A percentile compares a stretch with the other conserved stretches of the same genome.
Evolutionary conservation across 2,888 invertebrate species (phyloP).

Genomic region (Tenodera sinensis): DNA sequence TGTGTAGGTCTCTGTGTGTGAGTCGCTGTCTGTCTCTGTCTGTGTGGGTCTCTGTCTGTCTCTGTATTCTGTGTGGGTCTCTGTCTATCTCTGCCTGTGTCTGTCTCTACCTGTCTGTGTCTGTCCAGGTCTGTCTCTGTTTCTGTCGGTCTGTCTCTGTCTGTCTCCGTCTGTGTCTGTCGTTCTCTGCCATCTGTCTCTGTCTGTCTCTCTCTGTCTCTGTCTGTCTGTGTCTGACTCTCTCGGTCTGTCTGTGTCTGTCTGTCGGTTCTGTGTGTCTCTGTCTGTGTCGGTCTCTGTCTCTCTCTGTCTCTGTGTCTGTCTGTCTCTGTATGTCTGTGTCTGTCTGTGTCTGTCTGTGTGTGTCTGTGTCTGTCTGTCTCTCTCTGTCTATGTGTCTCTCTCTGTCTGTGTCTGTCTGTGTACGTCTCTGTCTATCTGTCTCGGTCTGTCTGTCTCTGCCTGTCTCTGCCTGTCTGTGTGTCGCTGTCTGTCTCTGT

Average conservation of each 20-base stretch:
- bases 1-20: not conserved
- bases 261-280: constrained; percentile 1
- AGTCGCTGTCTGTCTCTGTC: not conserved
- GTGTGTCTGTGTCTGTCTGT: not conserved
- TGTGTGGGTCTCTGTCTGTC: too few relatives aligned
- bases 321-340: not conserved
- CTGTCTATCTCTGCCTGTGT: too few relatives aligned
- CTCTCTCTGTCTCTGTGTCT: not conserved
- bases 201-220: not conserved
- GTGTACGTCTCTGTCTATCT: too few relatives aligned
- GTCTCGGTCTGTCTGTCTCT: too few relatives aligned
- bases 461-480: too few relatives aligned
- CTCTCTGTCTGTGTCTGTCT: not conserved
- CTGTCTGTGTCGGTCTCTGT: not conserved
- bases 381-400: too few relatives aligned
- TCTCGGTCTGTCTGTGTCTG: constrained; percentile 1
- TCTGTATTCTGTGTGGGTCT: too few relatives aligned
- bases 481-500: not conserved
- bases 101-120: too few relatives aligned
- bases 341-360: not conserved
- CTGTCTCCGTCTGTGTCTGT: not conserved
- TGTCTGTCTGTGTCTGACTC: not conserved
- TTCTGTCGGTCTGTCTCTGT: too few relatives aligned
- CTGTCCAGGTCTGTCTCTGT: too few relatives aligned
- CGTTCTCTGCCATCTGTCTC: not conserved